phyloP scores from a whole-genome alignment of 2,888 invertebrate species.

The Pseudanteris insignis region DNA sequence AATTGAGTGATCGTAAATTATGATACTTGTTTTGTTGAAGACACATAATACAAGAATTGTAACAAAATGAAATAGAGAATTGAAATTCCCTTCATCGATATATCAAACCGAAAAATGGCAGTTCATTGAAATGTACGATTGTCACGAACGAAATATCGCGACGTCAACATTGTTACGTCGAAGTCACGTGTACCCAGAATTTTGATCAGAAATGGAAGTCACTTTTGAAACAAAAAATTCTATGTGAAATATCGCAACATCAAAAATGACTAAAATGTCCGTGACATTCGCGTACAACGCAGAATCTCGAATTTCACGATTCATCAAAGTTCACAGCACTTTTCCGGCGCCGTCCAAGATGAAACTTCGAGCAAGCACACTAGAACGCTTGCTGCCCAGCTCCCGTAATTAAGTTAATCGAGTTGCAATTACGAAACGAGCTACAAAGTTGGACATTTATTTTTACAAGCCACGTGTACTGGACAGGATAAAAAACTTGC shows the following conservation, averaged over 20 bases:
- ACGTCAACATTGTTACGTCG: slow-evolving; percentile 34
- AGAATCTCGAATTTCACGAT: slow-evolving; percentile 29
- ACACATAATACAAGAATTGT: too few species aligned
- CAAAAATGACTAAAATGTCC: slow-evolving; percentile 21
- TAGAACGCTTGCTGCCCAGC: slow-evolving; percentile 30
- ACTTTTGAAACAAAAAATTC: slow-evolving; percentile 20
- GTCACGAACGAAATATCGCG: slow-evolving; percentile 29
- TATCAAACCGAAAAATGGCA: slow-evolving; percentile 27
- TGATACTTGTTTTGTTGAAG: too few species aligned
- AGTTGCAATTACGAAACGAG: slow-evolving; percentile 52
- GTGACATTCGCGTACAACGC: slow-evolving; percentile 2
- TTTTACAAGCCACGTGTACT: slow-evolving; percentile 38
- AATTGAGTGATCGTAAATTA: too few species aligned
- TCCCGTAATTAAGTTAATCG: slow-evolving; percentile 54
- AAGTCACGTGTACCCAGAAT: slow-evolving; percentile 24
- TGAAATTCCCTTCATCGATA: too few species aligned
- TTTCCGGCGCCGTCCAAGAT: slow-evolving; percentile 23
- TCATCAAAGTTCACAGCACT: slow-evolving; percentile 28
- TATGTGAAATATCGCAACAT: slow-evolving; percentile 26
- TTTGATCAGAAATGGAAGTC: slow-evolving; percentile 19
- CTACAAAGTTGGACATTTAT: slow-evolving; percentile 48
- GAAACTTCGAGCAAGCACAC: slow-evolving; percentile 28
- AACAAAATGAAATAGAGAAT: too few species aligned
- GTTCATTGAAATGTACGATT: slow-evolving; percentile 21
- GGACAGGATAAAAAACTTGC: slow-evolving; percentile 23